Evolutionary conservation across 1,140 invertebrate species (phyloP).

Genomic region (Ectropis grisescens): DNA sequence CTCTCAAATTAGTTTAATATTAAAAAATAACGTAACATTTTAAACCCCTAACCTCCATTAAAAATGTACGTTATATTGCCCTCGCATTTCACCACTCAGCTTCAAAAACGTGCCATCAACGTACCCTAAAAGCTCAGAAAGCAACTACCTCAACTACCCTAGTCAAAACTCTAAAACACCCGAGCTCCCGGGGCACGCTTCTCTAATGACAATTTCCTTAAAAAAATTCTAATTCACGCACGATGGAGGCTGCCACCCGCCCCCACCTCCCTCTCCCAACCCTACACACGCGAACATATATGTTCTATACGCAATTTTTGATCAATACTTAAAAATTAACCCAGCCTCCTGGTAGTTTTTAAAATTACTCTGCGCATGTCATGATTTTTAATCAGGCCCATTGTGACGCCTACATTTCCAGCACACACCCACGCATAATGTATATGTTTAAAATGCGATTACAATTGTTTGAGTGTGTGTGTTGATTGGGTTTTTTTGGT

Average conservation of each 20-base stretch:
- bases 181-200: too few relatives aligned
- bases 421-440: conserved; percentile 14
- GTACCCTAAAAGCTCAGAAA: too few relatives aligned
- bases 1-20: too few relatives aligned
- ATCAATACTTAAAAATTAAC: conserved; percentile 68
- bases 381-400: conserved; percentile 59
- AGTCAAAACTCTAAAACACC: too few relatives aligned
- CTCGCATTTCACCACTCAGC: too few relatives aligned
- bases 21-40: too few relatives aligned
- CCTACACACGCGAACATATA: conserved; percentile 18
- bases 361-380: conserved; percentile 65
- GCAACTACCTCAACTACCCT: too few relatives aligned
- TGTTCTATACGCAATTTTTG: conserved; percentile 56
- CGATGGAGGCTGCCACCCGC: conserved; percentile 10
- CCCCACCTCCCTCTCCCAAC: conserved; percentile 5
- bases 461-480: conserved; percentile 6
- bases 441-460: conserved; percentile 24
- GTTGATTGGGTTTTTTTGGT: not conserved
- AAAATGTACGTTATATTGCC: too few relatives aligned
- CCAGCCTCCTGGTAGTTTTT: conserved; percentile 58
- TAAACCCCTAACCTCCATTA: too few relatives aligned
- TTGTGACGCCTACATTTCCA: conserved; percentile 41
- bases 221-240: conserved; percentile 58
- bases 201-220: conserved; percentile 53
- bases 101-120: too few relatives aligned